Base-by-base conservation (phyloP, 2,113 vertebrate species). In the Pollimyrus isidori region DNA sequence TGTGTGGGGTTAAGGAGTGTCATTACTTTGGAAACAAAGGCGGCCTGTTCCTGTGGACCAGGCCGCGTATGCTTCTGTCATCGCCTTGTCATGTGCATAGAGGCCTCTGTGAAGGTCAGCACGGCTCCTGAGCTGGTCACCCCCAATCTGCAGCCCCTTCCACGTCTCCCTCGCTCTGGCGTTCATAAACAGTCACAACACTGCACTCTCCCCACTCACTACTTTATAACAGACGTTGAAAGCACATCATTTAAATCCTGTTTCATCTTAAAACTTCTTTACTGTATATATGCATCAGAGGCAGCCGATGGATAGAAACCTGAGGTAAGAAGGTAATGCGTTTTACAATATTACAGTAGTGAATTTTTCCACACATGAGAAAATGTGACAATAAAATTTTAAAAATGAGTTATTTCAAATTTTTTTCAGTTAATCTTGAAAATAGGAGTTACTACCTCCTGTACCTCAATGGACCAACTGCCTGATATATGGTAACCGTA, bases 21-120 rank as follows among this genome's bases (percentile, higher is more conserved):
- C 49, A 53, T 89, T 76, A 87, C 53, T 86, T 19, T n/a, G 39
- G 49, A 83, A 87, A 69, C 46, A 50, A 65, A 76, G 58, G 62
- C 48, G 7, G 69, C 30, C 26, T 53, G 69, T 52, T 35, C 69
- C 26, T 21, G 9, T 11, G 48, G 13, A 46, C 86, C 19, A 26
- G 49, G 23, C 62, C 35, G 26, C 85, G 76, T 82, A 53, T 80
- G 85, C 26, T 87, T 52, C 62, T 87, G 48, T 48, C 85, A 17
- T 87, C 48, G 80, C 4, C 2, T 21, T 0, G 48, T 23, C 19
- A 62, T 56, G 23, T 26, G 45, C 50, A 46, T 1, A 11, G 46
- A 73, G 52, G 52, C 52, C 76, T 30, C 76, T 48, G 11, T 5
- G 35, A 82, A 30, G 48, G 5, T 7, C 88, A 15, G 2, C 10